Conservation (phyloP, 23 tunicate species). For the Ascidia mentula region DNA sequence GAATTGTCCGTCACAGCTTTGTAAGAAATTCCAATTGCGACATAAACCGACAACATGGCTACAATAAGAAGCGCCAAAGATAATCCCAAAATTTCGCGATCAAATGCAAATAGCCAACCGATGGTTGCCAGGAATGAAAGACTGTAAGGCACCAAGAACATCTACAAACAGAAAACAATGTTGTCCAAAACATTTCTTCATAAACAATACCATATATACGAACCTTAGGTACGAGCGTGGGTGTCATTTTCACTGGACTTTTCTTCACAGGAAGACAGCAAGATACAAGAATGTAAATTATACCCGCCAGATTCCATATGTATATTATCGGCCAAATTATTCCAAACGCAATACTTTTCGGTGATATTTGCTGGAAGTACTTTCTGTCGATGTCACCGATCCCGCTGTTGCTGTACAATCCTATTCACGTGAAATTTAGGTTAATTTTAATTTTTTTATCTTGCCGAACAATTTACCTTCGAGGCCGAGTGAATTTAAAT, state of each 20-base stretch:
- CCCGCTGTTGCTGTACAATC: constrained; percentile 5
- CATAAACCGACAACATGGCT: constrained; percentile 33
- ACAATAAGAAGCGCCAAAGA: constrained; percentile 42
- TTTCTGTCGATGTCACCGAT: constrained; percentile 15
- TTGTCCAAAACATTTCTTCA: neutral
- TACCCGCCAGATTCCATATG: constrained; percentile 53
- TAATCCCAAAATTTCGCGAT: constrained; percentile 65
- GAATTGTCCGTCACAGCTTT: constrained; percentile 39
- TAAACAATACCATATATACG: too few species aligned
- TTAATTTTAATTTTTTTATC: neutral
- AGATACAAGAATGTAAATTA: constrained; percentile 42
- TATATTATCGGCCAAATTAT: constrained; percentile 73
- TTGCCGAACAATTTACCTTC: constrained; percentile 13
- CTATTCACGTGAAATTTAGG: neutral
- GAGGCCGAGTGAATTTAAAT: constrained; percentile 30
- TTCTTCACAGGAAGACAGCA: constrained; percentile 35
- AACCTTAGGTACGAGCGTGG: constrained; percentile 46
- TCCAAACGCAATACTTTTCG: constrained; percentile 36
- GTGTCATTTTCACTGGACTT: constrained; percentile 56
- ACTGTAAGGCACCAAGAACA: constrained; percentile 33
- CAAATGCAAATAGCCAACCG: constrained; percentile 86
- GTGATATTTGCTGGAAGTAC: constrained; percentile 50
- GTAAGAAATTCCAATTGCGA: constrained; percentile 54
- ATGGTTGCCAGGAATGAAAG: constrained; percentile 38
- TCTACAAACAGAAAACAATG: neutral